A percentile compares a stretch with the other conserved stretches of the same genome.
phyloP scores from a whole-genome alignment of 2,797 vertebrate genomes.

The Dendrocincla tyrannina region DNA sequence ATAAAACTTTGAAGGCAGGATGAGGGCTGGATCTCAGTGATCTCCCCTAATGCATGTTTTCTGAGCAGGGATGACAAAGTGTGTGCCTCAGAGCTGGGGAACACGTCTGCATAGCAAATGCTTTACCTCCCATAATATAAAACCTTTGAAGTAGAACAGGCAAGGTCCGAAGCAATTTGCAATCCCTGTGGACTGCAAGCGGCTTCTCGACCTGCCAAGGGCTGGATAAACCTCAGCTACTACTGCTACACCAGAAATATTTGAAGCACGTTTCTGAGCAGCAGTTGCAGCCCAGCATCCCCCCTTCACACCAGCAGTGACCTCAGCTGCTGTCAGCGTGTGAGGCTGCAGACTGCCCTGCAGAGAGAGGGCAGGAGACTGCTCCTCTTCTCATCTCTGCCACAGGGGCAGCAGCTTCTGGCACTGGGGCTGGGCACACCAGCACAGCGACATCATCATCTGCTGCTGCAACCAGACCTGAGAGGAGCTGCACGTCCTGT shows the following conservation, averaged over 20 bases:
- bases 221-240: background rate
- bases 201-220: background rate
- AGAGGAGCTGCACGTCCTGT: background rate
- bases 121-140: background rate
- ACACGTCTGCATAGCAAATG: background rate
- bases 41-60: background rate
- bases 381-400: background rate
- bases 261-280: background rate
- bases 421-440: background rate
- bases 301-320: accelerated
- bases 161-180: background rate
- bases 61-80: background rate
- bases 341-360: background rate
- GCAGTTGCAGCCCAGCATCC: accelerated
- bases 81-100: background rate
- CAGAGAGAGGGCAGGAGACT: background rate
- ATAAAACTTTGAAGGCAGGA: background rate
- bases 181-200: background rate
- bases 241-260: background rate
- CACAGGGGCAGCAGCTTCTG: background rate
- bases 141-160: background rate
- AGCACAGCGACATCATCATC: background rate
- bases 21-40: background rate
- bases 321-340: accelerated
- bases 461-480: background rate